Evolutionary conservation across 2,888 invertebrate species (phyloP), one percentile per base, ranked within the genome.

Genomic region (Netelia fuscicornis): DNA sequence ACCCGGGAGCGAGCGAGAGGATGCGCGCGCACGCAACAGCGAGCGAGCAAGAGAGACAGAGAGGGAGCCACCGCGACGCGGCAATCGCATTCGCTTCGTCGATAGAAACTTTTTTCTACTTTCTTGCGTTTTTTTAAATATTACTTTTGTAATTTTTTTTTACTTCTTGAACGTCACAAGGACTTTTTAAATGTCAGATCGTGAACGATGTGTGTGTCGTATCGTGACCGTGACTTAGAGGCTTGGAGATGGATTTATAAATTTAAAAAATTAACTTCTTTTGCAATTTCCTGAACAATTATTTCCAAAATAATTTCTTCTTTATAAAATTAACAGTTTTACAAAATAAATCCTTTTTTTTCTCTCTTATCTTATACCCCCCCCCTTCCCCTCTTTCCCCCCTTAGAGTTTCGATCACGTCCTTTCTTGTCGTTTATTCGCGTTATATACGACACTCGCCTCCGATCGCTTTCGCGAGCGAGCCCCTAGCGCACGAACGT

Each of bases 161-260:
- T 17, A 17, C 42, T 75, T 77, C 52, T 62, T 87, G 86, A 86
- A 84, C 89, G 88, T 89, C 86, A 30, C 30, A 5, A 30, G 88
- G 88, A 89, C 88, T 89, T 90, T 90, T 90, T 90, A 89, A 90
- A 90, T 90, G 90, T 90, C 90, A 90, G 87, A 67, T 78, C 76
- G 86, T 86, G 81, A 87, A 84, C 86, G 87, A 58, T 75, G 83
- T 72, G 17, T 17, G 17, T 17, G 17, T 17, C 82, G 79, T 25
- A 1, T 42, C 13, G 2, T 20, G 13, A 70, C 64, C 37, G 11
- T 44, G 30, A 71, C 30, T 75, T 74, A 85, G 72, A 70, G 68
- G 77, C 56, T 54, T 60, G 17, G 48, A 48, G 52, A 11, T 23
- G 67, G 58, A n/a, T 58, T 17, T 42, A 8, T n/a, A 71, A 71